Evolutionary conservation across 2,888 invertebrate genomes (phyloP).

Genomic region (Tenthredo livida): DNA sequence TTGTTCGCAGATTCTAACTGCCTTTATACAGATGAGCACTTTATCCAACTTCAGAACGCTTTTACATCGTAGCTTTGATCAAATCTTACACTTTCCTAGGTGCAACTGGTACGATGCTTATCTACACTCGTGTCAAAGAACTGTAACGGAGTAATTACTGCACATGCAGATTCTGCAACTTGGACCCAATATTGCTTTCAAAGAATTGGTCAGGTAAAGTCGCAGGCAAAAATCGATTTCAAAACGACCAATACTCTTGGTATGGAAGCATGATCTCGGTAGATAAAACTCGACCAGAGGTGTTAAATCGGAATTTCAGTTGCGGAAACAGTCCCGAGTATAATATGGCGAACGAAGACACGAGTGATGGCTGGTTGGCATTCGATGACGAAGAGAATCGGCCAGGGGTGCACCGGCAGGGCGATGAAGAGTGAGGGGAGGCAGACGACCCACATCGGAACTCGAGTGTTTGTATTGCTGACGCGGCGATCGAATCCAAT

Average conservation of each 20-base stretch:
- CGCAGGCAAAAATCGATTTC: background rate
- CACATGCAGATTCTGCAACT: background rate
- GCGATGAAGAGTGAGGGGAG: conserved; percentile 54
- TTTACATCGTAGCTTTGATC: conserved; percentile 38
- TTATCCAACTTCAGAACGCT: conserved; percentile 43
- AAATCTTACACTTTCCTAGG: conserved; percentile 17
- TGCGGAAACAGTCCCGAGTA: conserved; percentile 69
- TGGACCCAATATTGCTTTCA: background rate
- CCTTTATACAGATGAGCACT: conserved; percentile 44
- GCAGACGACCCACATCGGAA: conserved; percentile 74
- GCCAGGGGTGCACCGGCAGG: conserved; percentile 59
- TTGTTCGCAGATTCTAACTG: conserved; percentile 44
- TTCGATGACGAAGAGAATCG: conserved; percentile 28
- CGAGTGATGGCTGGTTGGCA: conserved; percentile 43
- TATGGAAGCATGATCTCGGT: background rate
- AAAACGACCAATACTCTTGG: background rate
- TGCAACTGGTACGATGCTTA: conserved; percentile 30
- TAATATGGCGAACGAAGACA: conserved; percentile 32
- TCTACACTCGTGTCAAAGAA: conserved; percentile 10
- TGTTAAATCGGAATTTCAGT: conserved; percentile 75
- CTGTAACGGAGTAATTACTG: background rate
- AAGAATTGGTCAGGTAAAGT: background rate
- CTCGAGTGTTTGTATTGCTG: conserved; percentile 78
- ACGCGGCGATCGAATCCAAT: conserved; percentile 76
- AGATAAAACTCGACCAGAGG: background rate